Base-by-base conservation (phyloP, 2,888 invertebrate genomes). In the Epirrita christyi region DNA sequence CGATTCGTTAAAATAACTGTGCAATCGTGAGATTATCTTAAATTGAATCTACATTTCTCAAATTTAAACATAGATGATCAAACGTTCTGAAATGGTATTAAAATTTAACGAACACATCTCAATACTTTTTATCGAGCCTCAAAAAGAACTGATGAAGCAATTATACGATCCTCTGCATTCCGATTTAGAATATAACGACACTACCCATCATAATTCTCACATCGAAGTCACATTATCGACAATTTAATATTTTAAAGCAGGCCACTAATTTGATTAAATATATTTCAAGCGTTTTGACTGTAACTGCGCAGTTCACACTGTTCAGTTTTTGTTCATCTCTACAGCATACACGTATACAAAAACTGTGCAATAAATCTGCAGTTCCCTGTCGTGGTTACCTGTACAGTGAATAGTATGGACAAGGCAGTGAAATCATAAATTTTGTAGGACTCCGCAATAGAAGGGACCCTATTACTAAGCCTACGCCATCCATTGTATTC, bases 131-230 rank as follows among this genome's bases (percentile, higher is more conserved):
- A 13, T 36, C 34, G 41, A 48, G n/a, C 29, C 37, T 47, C 46
- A 28, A 54, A 43, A 37, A 54, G 50, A 51, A 32, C 52, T 54
- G 58, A 61, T 64, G 52, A 61, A 61, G 61, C 56, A 55, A 57
- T 64, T 55, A 63, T 44, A 29, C 43, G 46, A 48, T 51, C 52
- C 55, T 50, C 43, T 27, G 36, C 41, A 55, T 43, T 55, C 13
- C 46, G 43, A 55, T 55, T 55, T 37, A 34, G 36, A 48, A 43
- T 27, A 54, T 52, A 52, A 40, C 44, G 52, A 52, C 45, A 44
- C 27, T 15, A 14, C n/a, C 41, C 40, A 41, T 54, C 46, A 36
- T 47, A 41, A 54, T 54, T 41, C 47, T 47, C 53, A 54, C 27
- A 21, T 21, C 21, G 21, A 21, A 21, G 21, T 47, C 53, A 34